phyloP scores from a whole-genome alignment of 2,797 vertebrate species.

The Ctenopoma multispine region DNA sequence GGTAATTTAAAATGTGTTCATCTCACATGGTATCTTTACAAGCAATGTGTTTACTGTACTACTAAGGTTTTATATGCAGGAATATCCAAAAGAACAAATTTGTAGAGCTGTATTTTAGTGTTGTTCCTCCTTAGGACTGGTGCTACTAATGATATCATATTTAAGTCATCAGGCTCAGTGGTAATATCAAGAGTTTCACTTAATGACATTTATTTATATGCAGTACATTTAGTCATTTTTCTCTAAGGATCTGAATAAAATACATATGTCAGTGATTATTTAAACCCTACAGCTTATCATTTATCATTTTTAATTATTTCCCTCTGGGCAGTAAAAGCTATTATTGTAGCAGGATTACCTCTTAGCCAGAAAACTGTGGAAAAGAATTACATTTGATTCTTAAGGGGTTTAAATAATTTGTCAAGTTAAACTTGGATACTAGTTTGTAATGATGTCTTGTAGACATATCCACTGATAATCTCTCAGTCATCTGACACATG shows the following conservation, averaged over 20 bases:
- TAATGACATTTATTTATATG: neutral
- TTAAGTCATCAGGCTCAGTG: too few species aligned
- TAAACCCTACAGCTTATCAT: neutral
- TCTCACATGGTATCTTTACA: too few species aligned
- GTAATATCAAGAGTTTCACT: too few species aligned
- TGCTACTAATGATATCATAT: too few species aligned
- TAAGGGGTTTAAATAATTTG: constrained; percentile 3
- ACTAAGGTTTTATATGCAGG: too few species aligned
- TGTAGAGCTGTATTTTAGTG: too few species aligned
- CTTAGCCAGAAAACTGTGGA: neutral
- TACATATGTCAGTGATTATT: neutral
- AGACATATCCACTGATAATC: constrained; percentile 15
- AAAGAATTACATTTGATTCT: constrained; percentile 1
- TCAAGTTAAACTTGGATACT: neutral
- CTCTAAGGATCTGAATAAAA: neutral
- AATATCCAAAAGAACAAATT: too few species aligned
- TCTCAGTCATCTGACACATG: constrained; percentile 20
- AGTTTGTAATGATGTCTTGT: constrained; percentile 2
- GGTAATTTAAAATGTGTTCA: too few species aligned
- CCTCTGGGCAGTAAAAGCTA: neutral
- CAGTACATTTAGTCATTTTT: neutral
- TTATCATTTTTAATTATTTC: constrained; percentile 2
- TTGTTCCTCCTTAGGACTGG: too few species aligned
- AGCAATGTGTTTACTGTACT: too few species aligned
- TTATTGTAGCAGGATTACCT: constrained; percentile 1